phyloP scores from a whole-genome alignment of 2,113 vertebrate genomes.

The Brachyhypopomus gauderio region DNA sequence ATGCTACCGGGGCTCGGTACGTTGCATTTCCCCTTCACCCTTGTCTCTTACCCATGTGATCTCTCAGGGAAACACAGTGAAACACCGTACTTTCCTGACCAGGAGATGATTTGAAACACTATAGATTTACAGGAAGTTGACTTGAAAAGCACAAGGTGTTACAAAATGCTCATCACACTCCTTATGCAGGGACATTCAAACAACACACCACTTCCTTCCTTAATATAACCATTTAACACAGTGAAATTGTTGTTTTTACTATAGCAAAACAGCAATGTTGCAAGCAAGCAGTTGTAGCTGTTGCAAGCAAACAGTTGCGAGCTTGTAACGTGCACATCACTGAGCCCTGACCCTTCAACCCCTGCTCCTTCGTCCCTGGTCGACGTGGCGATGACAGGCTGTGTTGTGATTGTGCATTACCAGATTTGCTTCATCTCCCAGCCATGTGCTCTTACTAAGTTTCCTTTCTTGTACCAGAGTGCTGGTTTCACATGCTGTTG shows the following conservation, averaged over 20 bases:
- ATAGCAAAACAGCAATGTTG: too few species aligned
- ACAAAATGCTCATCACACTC: background rate
- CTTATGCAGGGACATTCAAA: too few species aligned
- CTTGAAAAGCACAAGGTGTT: background rate
- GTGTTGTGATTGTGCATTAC: background rate
- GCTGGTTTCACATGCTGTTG: background rate
- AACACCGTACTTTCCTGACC: background rate
- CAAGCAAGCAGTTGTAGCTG: too few species aligned
- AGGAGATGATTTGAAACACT: background rate
- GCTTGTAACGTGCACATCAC: too few species aligned
- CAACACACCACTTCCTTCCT: too few species aligned
- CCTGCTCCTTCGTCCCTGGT: background rate
- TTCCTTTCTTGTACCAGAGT: background rate
- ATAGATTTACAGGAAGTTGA: background rate
- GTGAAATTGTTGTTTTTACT: background rate
- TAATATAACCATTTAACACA: too few species aligned
- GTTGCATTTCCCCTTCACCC: constrained; percentile 14
- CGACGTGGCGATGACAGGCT: background rate
- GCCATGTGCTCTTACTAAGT: background rate
- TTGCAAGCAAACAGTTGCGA: too few species aligned
- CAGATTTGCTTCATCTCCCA: background rate
- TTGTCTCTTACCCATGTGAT: background rate
- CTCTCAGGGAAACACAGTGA: background rate
- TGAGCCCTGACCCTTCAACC: too few species aligned
- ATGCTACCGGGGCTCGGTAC: constrained; percentile 65